Percentiles rank a stretch among this genome's conserved stretches.
phyloP scores from a whole-genome alignment of 2,113 vertebrate species.

The mouse (Mus musculus) region DNA sequence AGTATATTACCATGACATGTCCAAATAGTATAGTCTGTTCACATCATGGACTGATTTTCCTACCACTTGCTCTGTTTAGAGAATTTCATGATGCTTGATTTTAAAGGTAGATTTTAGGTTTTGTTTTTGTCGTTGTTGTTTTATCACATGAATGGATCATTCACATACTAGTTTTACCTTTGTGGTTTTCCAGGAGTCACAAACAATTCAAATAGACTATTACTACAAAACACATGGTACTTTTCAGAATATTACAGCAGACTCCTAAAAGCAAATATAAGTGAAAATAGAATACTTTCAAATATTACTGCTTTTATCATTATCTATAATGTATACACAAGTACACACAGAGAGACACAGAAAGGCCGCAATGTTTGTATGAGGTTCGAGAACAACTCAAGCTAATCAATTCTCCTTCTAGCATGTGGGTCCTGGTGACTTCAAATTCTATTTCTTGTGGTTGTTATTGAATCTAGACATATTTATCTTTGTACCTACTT shows the following conservation, averaged over 20 bases:
- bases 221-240: conserved; percentile 12
- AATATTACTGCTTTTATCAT: conserved; percentile 1
- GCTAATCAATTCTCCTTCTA: background rate
- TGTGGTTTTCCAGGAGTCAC: background rate
- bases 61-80: background rate
- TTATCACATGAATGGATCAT: background rate
- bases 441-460: conserved; percentile 31
- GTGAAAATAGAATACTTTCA: conserved; percentile 26
- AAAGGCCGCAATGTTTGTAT: background rate
- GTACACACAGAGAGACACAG: background rate
- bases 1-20: background rate
- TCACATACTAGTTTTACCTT: conserved; percentile 5
- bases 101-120: conserved; percentile 18
- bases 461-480: background rate
- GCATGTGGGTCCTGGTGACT: background rate
- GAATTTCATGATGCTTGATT: conserved; percentile 41
- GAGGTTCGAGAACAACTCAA: background rate
- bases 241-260: conserved; percentile 18
- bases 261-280: background rate
- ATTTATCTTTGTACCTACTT: conserved; percentile 20
- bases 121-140: background rate
- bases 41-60: background rate
- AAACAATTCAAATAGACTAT: conserved; percentile 21
- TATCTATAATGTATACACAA: background rate
- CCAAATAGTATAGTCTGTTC: background rate